Percentiles rank a stretch among this genome's conserved stretches.
These are phyloP conservation scores for Corella eumyota DNA, from an alignment of 23 tunicate species.

Conservation along the genomic window DNA sequence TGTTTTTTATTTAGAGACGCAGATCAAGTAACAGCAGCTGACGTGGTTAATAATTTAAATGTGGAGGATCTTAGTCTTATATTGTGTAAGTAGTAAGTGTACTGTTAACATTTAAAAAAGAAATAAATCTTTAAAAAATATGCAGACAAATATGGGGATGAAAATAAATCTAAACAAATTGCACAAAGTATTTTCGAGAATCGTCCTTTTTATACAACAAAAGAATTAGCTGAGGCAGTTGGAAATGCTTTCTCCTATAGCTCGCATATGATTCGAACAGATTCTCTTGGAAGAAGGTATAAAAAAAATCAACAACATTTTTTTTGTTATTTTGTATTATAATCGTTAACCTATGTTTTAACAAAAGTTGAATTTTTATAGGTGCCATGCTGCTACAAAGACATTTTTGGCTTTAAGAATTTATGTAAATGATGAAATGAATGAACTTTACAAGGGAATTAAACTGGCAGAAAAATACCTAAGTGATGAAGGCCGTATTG, in stretches of 20 bases:
- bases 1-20: too few relatives aligned
- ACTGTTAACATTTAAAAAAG: too few relatives aligned
- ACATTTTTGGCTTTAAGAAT: constrained; percentile 83
- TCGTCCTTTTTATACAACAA: constrained; percentile 50
- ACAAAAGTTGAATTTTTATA: neutral
- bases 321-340: neutral
- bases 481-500: constrained; percentile 31
- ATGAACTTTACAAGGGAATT: constrained; percentile 47
- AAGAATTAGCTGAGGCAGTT: constrained; percentile 37
- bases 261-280: constrained; percentile 13
- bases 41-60: constrained; percentile 60
- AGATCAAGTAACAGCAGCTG: constrained; percentile 55
- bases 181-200: constrained; percentile 43
- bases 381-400: constrained; percentile 77
- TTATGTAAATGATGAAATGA: constrained; percentile 83
- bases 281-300: constrained; percentile 63
- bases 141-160: constrained; percentile 72
- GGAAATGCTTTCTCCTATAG: constrained; percentile 27
- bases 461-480: constrained; percentile 41
- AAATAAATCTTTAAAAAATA: too few relatives aligned
- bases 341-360: neutral
- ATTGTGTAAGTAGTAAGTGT: constrained; percentile 27
- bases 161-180: constrained; percentile 27
- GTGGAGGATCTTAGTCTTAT: constrained; percentile 34
- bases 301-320: too few relatives aligned